Conservation (phyloP, 2,797 vertebrate species). For the Borostomias antarcticus region DNA sequence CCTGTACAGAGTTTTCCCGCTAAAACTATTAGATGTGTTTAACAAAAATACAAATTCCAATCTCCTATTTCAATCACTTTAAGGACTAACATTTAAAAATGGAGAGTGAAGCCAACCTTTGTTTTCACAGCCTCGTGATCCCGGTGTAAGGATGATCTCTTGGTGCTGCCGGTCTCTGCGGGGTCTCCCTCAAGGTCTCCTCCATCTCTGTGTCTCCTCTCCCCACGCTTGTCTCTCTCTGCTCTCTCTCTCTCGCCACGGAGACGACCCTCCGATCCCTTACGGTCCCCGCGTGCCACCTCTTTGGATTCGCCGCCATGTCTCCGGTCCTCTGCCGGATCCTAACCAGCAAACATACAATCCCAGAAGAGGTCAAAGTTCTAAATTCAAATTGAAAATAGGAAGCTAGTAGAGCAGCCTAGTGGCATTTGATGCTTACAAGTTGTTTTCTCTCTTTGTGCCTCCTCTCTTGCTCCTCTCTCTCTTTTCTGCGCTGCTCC, state of each 20-base stretch:
- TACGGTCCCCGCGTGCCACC: conserved; percentile 41
- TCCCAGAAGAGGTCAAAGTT: not conserved
- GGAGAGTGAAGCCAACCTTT: conserved; percentile 44
- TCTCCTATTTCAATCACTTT: no score
- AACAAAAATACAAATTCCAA: no score
- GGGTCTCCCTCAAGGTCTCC: conserved; percentile 49
- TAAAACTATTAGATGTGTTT: no score
- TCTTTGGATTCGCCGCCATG: conserved; percentile 42
- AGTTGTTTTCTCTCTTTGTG: conserved; percentile 66
- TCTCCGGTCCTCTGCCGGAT: conserved; percentile 53
- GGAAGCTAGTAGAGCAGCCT: not conserved
- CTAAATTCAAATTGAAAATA: not conserved
- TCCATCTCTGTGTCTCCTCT: conserved; percentile 60
- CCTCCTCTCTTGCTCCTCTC: conserved; percentile 71
- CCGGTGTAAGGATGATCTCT: conserved; percentile 33
- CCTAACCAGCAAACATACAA: conserved; percentile 51
- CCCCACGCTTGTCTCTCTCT: conserved; percentile 45
- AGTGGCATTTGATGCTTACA: conserved; percentile 37
- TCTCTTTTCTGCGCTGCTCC: conserved; percentile 60
- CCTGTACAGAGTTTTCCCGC: no score
- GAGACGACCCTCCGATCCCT: conserved; percentile 22
- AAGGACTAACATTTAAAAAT: not conserved
- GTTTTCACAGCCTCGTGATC: conserved; percentile 33
- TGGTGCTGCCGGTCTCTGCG: conserved; percentile 39
- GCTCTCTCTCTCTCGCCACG: conserved; percentile 48